Evolutionary conservation across 2,113 vertebrate genomes (phyloP).

Genomic region (Callaeas wilsoni): DNA sequence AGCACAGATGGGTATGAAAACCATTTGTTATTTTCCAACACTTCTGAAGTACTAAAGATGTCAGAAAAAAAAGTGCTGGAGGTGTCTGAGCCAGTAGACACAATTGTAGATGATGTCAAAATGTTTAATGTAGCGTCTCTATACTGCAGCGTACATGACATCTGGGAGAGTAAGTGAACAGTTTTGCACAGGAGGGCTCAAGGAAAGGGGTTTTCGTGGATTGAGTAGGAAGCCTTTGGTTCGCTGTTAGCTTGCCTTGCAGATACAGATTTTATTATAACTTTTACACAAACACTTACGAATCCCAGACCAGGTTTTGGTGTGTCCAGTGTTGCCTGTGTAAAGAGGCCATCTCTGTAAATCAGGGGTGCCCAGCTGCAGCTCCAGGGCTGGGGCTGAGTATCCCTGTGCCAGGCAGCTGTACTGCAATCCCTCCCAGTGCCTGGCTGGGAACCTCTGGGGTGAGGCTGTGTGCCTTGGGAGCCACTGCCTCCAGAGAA

Average conservation of each 20-base stretch:
- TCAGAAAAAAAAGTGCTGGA: neutral
- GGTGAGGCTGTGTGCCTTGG: rapidly evolving
- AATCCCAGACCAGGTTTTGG: neutral
- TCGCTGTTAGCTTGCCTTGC: neutral
- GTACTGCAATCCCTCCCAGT: rapidly evolving
- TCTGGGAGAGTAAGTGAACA: neutral
- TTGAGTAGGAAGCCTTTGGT: neutral
- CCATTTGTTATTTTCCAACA: conserved; percentile 16
- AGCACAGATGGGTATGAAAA: neutral
- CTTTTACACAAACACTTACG: neutral
- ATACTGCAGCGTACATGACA: neutral
- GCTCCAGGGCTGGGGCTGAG: neutral
- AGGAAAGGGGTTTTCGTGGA: neutral
- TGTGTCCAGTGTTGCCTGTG: neutral
- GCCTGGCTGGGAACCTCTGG: neutral
- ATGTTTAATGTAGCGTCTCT: neutral
- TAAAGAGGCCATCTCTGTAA: neutral
- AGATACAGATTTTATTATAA: neutral
- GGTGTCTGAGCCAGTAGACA: neutral
- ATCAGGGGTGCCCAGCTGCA: neutral
- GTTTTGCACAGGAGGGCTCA: neutral
- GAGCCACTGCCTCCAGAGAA: neutral
- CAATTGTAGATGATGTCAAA: neutral
- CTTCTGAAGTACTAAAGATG: neutral
- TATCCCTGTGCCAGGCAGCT: neutral